Percentiles rank a stretch among this genome's conserved stretches.
These are phyloP conservation scores for Sciurus carolinensis DNA, from an alignment of 2,797 vertebrate genomes.

Conservation along the genomic window DNA sequence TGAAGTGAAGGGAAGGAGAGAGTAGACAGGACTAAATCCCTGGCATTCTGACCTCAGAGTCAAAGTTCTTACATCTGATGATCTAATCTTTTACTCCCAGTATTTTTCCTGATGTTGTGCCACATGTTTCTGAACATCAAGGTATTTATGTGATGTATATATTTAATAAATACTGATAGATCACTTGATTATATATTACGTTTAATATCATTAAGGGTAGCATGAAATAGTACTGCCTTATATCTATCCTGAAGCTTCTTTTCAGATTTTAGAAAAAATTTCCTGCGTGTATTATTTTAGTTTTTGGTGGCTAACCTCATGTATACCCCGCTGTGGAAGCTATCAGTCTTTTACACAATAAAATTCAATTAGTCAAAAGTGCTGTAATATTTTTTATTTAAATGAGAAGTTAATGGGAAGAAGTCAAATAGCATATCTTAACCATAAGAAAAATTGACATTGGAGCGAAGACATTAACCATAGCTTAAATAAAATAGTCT, in stretches of 20 bases:
- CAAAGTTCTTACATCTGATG: neutral
- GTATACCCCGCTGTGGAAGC: neutral
- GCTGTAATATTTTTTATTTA: constrained; percentile 47
- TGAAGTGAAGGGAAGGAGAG: neutral
- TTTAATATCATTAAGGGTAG: neutral
- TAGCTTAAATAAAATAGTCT: constrained; percentile 32
- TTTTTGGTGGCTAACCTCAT: constrained; percentile 44
- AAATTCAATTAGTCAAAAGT: neutral
- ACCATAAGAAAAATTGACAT: neutral
- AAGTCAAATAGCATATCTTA: constrained; percentile 20
- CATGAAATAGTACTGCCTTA: constrained; percentile 27
- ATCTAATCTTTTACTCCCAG: neutral
- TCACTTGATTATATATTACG: neutral
- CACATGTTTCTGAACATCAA: constrained; percentile 50
- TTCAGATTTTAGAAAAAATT: constrained; percentile 51
- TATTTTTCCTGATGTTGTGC: neutral
- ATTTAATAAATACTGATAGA: neutral
- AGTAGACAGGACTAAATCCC: neutral
- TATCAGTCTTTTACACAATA: constrained; percentile 42
- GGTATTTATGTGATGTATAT: neutral
- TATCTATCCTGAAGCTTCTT: constrained; percentile 18
- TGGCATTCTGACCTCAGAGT: neutral
- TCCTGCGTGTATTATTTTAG: neutral
- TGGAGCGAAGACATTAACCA: neutral
- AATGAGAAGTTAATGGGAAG: constrained; percentile 12